Percentiles rank a stretch among this genome's conserved stretches.
Conservation (phyloP, 2,888 invertebrate genomes). For the Helicoverpa assulta region DNA sequence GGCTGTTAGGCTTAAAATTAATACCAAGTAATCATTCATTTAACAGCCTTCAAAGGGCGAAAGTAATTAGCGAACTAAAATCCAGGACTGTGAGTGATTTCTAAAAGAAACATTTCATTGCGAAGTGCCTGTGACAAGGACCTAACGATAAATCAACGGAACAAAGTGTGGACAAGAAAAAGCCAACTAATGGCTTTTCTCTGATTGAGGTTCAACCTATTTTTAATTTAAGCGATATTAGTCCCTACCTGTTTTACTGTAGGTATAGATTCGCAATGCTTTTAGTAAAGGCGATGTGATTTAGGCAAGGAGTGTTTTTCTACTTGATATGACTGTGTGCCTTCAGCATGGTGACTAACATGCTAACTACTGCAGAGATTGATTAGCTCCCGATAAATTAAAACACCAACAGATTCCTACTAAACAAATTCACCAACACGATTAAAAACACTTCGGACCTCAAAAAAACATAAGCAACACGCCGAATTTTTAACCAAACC, state of each 20-base stretch:
- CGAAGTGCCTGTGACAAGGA: slow-evolving; percentile 46
- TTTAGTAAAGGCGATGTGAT: too few species aligned
- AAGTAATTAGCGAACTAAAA: slow-evolving; percentile 46
- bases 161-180: slow-evolving; percentile 57
- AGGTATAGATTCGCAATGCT: not conserved
- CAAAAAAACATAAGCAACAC: slow-evolving; percentile 5
- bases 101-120: slow-evolving; percentile 42
- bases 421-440: not conserved
- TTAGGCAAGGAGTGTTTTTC: too few species aligned
- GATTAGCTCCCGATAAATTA: not conserved
- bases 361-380: too few species aligned
- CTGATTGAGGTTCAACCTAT: slow-evolving; percentile 58
- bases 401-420: not conserved
- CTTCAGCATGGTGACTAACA: too few species aligned
- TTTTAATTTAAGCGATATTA: slow-evolving; percentile 53
- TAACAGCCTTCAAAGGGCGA: slow-evolving; percentile 14
- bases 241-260: slow-evolving; percentile 19
- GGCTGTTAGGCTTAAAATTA: slow-evolving; percentile 1
- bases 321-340: too few species aligned
- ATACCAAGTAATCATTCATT: slow-evolving; percentile 2
- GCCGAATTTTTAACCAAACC: slow-evolving; percentile 3
- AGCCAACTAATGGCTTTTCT: slow-evolving; percentile 55
- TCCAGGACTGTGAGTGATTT: slow-evolving; percentile 46
- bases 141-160: slow-evolving; percentile 59
- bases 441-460: not conserved